Base-by-base conservation (phyloP, 2,888 invertebrate species). In the Cryptosula pallasiana region DNA sequence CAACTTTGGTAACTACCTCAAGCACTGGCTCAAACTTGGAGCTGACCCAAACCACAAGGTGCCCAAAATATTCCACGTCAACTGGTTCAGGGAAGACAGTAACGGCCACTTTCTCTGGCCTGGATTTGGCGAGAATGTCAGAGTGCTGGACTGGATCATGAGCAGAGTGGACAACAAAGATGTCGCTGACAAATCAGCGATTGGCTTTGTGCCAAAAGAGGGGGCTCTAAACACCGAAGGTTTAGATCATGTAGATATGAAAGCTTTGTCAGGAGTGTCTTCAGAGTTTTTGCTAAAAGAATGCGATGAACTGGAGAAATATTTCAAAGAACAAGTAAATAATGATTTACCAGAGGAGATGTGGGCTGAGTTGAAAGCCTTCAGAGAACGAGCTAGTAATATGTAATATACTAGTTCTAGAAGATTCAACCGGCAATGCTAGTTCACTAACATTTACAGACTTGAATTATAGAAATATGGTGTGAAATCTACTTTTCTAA, bases 31-130 rank as follows among this genome's bases (percentile, higher is more conserved):
- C 77, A 91, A 91, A 77, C 93, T 99, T 91, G 90, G 90, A 74
- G 74, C 75, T 16, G 74, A 76, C 25, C 87, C 88, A 0, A 87
- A 87, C 25, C 88, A 89, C 0, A 88, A 90, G 74, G 87, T 97
- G 80, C 99, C 99, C 1, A 92, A 93, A 85, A 92, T 99, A 80
- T 99, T 95, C 90, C 97, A 99, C 84, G 97, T 99, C 72, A 99
- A 99, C 87, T 99, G 99, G 99, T 99, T 99, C 90, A 89, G 98
- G 35, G 95, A 95, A 84, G 89, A 89, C 77, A 87, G 91, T 69
- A 76, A 86, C 85, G 95, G 94, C 55, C 91, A 93, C 84, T 99
- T 97, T 89, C 87, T 99, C 78, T 99, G 99, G 99, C 99, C 99
- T 0, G 99, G 99, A 75, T 99, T 94, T 82, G 85, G 84, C 0